phyloP scores from a whole-genome alignment of 2,888 invertebrate genomes.

The Zonitis immaculata region DNA sequence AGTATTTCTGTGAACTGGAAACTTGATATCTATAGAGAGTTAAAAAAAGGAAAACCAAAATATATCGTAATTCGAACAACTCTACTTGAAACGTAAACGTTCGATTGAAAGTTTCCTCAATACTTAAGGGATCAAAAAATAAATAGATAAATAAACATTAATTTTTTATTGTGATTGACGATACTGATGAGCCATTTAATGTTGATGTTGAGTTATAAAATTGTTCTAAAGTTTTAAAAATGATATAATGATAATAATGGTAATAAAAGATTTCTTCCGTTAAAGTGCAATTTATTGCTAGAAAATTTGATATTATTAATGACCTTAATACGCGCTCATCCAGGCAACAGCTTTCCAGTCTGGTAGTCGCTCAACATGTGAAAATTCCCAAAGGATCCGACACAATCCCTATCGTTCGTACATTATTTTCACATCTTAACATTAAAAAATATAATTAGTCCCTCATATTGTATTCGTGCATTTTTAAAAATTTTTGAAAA shows the following conservation, averaged over 20 bases:
- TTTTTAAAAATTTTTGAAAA: not conserved
- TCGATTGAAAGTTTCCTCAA: constrained; percentile 38
- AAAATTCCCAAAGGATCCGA: constrained; percentile 40
- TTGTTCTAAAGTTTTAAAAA: too few relatives aligned
- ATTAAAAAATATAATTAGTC: not conserved
- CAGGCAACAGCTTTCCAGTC: constrained; percentile 41
- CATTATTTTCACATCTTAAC: not conserved
- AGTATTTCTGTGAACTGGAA: constrained; percentile 32
- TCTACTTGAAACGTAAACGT: constrained; percentile 37
- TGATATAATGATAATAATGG: not conserved
- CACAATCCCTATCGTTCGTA: constrained; percentile 28
- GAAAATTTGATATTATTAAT: constrained; percentile 35
- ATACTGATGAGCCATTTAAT: not conserved
- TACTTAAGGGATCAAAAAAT: too few relatives aligned
- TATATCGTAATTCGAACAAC: constrained; percentile 36
- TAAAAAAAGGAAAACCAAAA: constrained; percentile 33
- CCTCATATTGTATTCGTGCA: not conserved
- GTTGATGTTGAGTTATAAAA: not conserved
- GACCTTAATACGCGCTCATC: constrained; percentile 39
- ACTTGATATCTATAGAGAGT: constrained; percentile 29
- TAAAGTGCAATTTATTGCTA: constrained; percentile 12
- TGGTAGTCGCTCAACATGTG: constrained; percentile 43
- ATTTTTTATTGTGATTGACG: too few relatives aligned
- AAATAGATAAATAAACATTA: too few relatives aligned
- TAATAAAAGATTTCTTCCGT: not conserved